Evolutionary conservation across 2,113 vertebrate genomes (phyloP).

Genomic region (Microcebus lehilahytsara): DNA sequence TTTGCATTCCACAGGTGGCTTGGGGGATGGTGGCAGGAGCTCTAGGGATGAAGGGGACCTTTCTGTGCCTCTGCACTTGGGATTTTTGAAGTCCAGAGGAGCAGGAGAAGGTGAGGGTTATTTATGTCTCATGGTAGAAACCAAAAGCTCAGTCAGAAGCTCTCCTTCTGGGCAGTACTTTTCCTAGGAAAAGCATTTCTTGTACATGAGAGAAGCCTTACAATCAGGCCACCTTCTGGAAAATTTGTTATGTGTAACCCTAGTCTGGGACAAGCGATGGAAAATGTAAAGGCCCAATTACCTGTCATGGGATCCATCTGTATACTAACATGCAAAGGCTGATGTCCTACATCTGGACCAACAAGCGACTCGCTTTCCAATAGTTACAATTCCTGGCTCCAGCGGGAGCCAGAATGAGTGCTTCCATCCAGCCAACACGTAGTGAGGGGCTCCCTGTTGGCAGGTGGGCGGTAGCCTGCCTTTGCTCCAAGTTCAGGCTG

Average conservation of each 20-base stretch:
- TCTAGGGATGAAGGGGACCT: neutral
- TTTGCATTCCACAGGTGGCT: neutral
- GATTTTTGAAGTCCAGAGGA: neutral
- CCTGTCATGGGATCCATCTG: slow-evolving; percentile 31
- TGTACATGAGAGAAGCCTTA: neutral
- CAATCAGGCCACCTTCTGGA: slow-evolving; percentile 25
- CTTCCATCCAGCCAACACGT: neutral
- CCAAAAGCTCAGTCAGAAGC: neutral
- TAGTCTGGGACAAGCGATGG: slow-evolving; percentile 27
- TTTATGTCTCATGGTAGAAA: neutral
- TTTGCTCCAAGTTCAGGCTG: neutral
- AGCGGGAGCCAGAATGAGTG: neutral
- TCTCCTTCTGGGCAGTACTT: neutral
- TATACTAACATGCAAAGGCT: slow-evolving; percentile 31
- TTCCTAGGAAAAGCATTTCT: neutral
- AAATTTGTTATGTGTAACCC: slow-evolving; percentile 50
- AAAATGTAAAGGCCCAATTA: slow-evolving; percentile 45
- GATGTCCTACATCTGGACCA: slow-evolving; percentile 24
- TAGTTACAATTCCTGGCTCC: neutral
- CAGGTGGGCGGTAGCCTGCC: neutral
- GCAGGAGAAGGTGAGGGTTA: neutral
- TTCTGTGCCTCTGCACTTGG: neutral
- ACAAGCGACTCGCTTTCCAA: neutral
- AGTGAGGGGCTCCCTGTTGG: neutral
- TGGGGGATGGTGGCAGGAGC: neutral